A percentile compares a stretch with the other conserved stretches of the same genome.
phyloP scores from a whole-genome alignment of 2,797 vertebrate genomes.

The Botia almorhae region DNA sequence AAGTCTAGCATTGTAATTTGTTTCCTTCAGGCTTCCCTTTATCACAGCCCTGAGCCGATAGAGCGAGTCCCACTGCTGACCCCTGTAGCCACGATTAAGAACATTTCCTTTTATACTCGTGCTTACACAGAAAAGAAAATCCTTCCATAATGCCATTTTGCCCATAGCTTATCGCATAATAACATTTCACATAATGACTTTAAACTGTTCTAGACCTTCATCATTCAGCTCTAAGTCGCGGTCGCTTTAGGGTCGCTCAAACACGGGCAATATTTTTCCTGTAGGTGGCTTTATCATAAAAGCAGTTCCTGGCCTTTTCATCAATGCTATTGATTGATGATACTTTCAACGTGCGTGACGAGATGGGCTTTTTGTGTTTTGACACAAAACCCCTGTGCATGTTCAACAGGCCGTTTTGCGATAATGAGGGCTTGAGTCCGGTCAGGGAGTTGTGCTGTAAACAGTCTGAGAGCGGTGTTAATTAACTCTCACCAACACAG shows the following conservation, averaged over 20 bases:
- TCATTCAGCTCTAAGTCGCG: constrained; percentile 14
- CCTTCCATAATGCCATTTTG: constrained; percentile 23
- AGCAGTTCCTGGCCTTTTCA: constrained; percentile 19
- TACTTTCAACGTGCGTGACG: background rate
- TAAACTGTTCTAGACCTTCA: constrained; percentile 31
- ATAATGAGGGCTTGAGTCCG: constrained; percentile 77
- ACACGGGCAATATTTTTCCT: constrained; percentile 41
- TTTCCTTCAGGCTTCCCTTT: constrained; percentile 86
- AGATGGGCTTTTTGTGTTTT: constrained; percentile 27
- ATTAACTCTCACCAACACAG: constrained; percentile 59
- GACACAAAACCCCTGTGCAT: background rate
- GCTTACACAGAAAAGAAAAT: constrained; percentile 18
- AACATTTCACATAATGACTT: constrained; percentile 31
- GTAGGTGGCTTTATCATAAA: constrained; percentile 18
- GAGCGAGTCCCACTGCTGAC: constrained; percentile 73
- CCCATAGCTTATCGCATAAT: constrained; percentile 65
- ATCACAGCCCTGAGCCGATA: constrained; percentile 79
- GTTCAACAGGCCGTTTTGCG: constrained; percentile 27
- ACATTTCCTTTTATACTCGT: constrained; percentile 29
- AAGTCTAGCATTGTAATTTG: constrained; percentile 71
- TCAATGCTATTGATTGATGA: constrained; percentile 12
- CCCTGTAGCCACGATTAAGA: constrained; percentile 85
- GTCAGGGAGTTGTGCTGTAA: constrained; percentile 53
- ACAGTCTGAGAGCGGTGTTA: constrained; percentile 55
- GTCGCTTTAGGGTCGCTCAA: constrained; percentile 21